Conservation (phyloP, 2,113 vertebrate species). For the Centropristis striata region DNA sequence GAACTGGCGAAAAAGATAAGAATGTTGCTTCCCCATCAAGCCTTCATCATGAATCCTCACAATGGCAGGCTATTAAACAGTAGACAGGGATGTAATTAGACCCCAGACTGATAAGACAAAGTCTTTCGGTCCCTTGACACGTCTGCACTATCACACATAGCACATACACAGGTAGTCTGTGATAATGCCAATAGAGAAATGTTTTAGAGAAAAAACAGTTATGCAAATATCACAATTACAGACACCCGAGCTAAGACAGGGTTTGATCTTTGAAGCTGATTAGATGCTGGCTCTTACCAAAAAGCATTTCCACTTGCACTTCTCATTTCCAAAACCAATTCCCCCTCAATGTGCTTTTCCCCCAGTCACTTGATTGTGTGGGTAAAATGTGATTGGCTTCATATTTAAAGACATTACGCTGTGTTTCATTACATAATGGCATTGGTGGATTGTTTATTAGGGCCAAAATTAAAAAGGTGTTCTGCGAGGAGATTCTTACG, state of each 20-base stretch:
- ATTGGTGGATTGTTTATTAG: conserved; percentile 80
- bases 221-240: conserved; percentile 82
- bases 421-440: conserved; percentile 81
- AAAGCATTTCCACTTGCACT: conserved; percentile 62
- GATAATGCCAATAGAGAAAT: conserved; percentile 56
- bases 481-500: conserved; percentile 57
- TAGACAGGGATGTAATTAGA: conserved; percentile 68
- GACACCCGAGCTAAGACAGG: conserved; percentile 49
- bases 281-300: conserved; percentile 59
- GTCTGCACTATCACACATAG: conserved; percentile 49
- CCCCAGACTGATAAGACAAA: conserved; percentile 69
- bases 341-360: conserved; percentile 42
- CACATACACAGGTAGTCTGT: conserved; percentile 48
- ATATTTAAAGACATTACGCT: conserved; percentile 79
- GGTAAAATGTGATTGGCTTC: conserved; percentile 74
- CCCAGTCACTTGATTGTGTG: conserved; percentile 66
- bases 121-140: conserved; percentile 54
- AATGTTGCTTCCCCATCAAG: conserved; percentile 45
- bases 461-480: conserved; percentile 81
- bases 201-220: conserved; percentile 51
- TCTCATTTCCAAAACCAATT: conserved; percentile 81
- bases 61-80: conserved; percentile 70
- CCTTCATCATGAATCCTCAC: conserved; percentile 33
- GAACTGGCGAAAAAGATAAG: conserved; percentile 35
- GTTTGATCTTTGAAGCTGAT: conserved; percentile 78